These are phyloP conservation scores for Aelia acuminata DNA, from an alignment of 2,888 invertebrate genomes.

Conservation along the genomic window DNA sequence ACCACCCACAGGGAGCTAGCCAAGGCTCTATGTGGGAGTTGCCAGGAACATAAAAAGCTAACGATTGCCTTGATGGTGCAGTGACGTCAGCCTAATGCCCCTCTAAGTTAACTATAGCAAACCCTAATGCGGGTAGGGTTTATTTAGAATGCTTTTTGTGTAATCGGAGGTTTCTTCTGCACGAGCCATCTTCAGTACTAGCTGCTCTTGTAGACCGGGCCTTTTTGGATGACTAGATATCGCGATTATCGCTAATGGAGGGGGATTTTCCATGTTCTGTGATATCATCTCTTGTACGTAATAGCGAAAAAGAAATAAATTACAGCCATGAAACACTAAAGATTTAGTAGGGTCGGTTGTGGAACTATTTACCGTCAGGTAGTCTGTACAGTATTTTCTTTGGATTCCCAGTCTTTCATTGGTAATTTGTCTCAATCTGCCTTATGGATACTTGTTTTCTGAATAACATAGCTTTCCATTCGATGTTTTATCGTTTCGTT, in stretches of 20 bases:
- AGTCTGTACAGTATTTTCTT: too few relatives aligned
- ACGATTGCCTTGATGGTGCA: constrained; percentile 19
- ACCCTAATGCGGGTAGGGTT: background rate
- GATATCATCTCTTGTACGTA: background rate
- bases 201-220: background rate
- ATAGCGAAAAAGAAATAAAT: background rate
- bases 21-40: constrained; percentile 37
- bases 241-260: background rate
- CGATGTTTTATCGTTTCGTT: background rate
- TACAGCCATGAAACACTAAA: background rate
- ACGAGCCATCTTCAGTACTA: background rate
- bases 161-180: constrained; percentile 38
- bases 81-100: constrained; percentile 46
- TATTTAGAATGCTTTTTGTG: constrained; percentile 40
- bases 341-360: background rate
- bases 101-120: constrained; percentile 5
- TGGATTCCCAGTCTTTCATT: too few relatives aligned
- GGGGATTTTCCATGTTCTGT: background rate
- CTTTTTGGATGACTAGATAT: background rate
- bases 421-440: too few relatives aligned
- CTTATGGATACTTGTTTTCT: too few relatives aligned
- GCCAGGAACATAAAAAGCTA: constrained; percentile 41
- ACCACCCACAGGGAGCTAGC: background rate
- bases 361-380: background rate
- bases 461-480: background rate